Evolutionary conservation across 2,888 invertebrate genomes (phyloP).

Genomic region (Amblyjoppa proteus): DNA sequence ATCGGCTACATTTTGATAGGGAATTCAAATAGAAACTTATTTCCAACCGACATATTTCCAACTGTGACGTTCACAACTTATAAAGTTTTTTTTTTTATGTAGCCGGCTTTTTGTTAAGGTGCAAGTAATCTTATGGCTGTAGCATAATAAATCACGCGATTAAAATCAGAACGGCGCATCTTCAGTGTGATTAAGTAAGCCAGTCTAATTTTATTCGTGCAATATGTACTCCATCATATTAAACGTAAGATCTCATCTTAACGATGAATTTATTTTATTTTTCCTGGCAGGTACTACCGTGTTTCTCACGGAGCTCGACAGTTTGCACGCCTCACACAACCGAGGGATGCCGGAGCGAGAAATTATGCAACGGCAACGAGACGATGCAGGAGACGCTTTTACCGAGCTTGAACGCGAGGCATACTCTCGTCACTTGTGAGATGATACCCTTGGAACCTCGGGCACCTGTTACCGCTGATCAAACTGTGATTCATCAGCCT

Average conservation of each 20-base stretch:
- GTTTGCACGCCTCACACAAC: slow-evolving; percentile 87
- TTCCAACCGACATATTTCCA: neutral
- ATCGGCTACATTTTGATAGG: neutral
- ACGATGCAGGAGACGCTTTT: slow-evolving; percentile 90
- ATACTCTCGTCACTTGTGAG: slow-evolving; percentile 70
- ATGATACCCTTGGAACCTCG: slow-evolving; percentile 79
- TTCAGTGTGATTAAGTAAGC: neutral
- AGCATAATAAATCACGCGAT: neutral
- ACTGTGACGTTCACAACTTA: too few relatives aligned
- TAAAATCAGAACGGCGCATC: neutral
- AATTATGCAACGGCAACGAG: slow-evolving; percentile 91
- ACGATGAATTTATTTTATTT: slow-evolving; percentile 11
- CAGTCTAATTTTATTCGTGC: neutral
- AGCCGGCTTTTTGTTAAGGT: too few relatives aligned
- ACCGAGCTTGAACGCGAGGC: slow-evolving; percentile 70
- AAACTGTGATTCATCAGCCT: slow-evolving; percentile 45
- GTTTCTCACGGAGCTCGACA: slow-evolving; percentile 79
- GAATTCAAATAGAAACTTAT: neutral
- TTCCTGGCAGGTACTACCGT: slow-evolving; percentile 77
- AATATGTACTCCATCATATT: neutral
- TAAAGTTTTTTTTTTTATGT: too few relatives aligned
- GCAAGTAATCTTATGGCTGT: too few relatives aligned
- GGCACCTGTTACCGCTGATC: slow-evolving; percentile 56
- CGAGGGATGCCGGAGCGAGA: slow-evolving; percentile 88
- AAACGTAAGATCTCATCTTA: neutral